Evolutionary conservation across 2,113 vertebrate genomes (phyloP).

Genomic region (Xiphophorus maculatus): DNA sequence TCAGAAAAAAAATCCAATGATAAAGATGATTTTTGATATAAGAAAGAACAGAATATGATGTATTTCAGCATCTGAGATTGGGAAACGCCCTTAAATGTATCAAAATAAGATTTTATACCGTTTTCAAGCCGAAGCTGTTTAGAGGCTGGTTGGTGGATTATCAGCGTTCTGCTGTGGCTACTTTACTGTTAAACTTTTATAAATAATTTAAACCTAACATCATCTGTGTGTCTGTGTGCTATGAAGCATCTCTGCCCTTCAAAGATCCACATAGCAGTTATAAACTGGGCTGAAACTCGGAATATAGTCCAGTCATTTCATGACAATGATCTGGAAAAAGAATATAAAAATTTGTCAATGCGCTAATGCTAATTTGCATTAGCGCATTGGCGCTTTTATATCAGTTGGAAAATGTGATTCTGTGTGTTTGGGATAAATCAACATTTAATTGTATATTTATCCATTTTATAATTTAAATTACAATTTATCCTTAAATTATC

Average conservation of each 20-base stretch:
- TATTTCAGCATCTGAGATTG: not conserved
- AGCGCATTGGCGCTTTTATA: not conserved
- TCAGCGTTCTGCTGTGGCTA: not conserved
- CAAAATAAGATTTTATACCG: not conserved
- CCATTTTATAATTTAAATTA: not conserved
- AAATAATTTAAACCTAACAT: not conserved
- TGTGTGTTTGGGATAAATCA: not conserved
- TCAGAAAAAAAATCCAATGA: not conserved
- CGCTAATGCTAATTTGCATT: too few species aligned
- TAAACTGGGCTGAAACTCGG: not conserved
- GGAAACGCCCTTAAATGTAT: not conserved
- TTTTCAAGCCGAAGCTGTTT: not conserved
- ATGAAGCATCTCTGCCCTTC: not conserved
- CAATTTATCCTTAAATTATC: not conserved
- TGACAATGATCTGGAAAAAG: too few species aligned
- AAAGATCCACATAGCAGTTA: not conserved
- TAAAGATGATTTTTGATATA: not conserved
- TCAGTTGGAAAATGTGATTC: too few species aligned
- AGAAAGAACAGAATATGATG: not conserved
- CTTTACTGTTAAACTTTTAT: constrained; percentile 10
- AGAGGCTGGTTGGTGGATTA: constrained; percentile 11
- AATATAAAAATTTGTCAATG: too few species aligned
- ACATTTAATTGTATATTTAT: not conserved
- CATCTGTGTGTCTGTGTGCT: not conserved
- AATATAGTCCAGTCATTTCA: too few species aligned